phyloP scores from a whole-genome alignment of 2,113 vertebrate species.

The Sorex araneus region DNA sequence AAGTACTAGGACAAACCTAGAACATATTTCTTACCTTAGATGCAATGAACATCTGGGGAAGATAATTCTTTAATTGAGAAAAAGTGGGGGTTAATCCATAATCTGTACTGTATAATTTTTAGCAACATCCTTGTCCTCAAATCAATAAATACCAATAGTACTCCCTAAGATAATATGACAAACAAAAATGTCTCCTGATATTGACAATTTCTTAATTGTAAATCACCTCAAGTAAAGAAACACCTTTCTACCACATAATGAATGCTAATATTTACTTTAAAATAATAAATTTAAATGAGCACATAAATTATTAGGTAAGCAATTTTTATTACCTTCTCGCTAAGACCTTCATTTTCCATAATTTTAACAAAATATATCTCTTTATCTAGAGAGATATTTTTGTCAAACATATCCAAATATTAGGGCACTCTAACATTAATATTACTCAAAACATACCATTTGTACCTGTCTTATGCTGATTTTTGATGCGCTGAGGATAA shows the following conservation, averaged over 20 bases:
- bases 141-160: background rate
- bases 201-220: background rate
- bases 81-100: accelerated
- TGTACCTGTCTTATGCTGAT: background rate
- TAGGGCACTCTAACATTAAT: background rate
- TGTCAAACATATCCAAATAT: background rate
- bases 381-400: background rate
- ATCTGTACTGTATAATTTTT: background rate
- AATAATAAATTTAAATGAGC: background rate
- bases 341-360: background rate
- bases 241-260: background rate
- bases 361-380: background rate
- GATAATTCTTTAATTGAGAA: background rate
- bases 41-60: accelerated
- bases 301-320: background rate
- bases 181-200: background rate
- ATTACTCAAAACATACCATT: background rate
- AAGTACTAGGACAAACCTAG: background rate
- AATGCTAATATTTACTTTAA: background rate
- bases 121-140: background rate
- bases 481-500: background rate
- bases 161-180: background rate
- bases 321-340: background rate
- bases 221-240: background rate
- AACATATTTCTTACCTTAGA: background rate